Conservation (phyloP, 2,113 vertebrate species). For the Pseudorhombus dupliciocellatus region DNA sequence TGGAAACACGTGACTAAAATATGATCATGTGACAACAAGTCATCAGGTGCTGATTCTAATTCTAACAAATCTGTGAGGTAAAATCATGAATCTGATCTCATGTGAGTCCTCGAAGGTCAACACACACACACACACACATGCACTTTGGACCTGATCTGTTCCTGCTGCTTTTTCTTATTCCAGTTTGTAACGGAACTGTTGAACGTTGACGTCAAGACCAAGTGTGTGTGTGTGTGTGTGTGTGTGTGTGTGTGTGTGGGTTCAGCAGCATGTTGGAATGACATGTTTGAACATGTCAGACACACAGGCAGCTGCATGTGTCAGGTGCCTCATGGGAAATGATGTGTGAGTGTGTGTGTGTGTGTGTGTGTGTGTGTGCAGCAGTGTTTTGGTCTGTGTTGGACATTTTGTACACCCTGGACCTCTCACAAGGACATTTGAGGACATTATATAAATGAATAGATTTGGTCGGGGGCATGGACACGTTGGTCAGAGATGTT, state of each 20-base stretch:
- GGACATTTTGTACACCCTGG: too few species aligned
- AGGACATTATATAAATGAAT: too few species aligned
- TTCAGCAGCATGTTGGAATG: constrained; percentile 63
- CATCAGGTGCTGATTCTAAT: not conserved
- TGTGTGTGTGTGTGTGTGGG: constrained; percentile 16
- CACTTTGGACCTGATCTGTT: not conserved
- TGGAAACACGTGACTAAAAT: too few species aligned
- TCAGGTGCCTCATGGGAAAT: constrained; percentile 49
- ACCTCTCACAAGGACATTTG: too few species aligned
- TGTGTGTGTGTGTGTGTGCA: constrained; percentile 35
- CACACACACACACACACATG: not conserved
- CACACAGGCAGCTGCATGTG: constrained; percentile 53
- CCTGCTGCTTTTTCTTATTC: constrained; percentile 44
- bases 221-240: constrained; percentile 17
- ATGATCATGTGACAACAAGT: too few species aligned
- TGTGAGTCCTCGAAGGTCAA: constrained; percentile 19
- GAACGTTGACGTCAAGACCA: too few species aligned
- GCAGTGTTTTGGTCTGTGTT: not conserved
- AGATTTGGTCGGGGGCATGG: too few species aligned
- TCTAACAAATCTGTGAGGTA: not conserved
- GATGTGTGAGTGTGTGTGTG: constrained; percentile 34
- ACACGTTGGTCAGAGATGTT: too few species aligned
- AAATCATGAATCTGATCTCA: constrained; percentile 12
- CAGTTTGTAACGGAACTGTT: too few species aligned
- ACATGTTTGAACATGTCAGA: constrained; percentile 64